phyloP scores from a whole-genome alignment of 1,140 invertebrate species.

The Caerostris extrusa region DNA sequence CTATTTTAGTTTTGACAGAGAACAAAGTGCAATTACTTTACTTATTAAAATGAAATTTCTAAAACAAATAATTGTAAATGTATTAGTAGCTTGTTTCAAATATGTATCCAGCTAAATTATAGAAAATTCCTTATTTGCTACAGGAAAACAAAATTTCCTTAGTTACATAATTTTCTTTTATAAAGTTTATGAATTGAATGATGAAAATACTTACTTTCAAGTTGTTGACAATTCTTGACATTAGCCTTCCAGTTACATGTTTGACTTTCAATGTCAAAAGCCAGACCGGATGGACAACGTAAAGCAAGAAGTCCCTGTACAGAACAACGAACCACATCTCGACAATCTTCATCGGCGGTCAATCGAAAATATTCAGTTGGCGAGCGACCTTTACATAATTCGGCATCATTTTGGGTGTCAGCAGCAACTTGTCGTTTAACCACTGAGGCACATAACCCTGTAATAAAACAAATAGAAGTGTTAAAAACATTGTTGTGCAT shows the following conservation, averaged over 20 bases:
- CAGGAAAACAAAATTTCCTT: no score
- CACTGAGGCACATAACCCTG: constrained; percentile 48
- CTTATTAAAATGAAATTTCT: no score
- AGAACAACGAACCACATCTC: constrained; percentile 97
- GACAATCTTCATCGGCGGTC: constrained; percentile 93
- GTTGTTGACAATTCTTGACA: constrained; percentile 93
- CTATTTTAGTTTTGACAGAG: no score
- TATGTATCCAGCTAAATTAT: no score
- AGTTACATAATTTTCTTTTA: no score
- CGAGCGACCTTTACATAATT: constrained; percentile 96
- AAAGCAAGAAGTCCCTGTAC: constrained; percentile 96
- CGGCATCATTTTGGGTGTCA: constrained; percentile 85
- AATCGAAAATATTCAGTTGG: constrained; percentile 97
- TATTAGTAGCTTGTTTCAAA: no score
- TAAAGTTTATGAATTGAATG: background rate
- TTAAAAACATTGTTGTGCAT: background rate
- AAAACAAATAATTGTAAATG: no score
- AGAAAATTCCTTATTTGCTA: no score
- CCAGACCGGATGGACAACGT: constrained; percentile 94
- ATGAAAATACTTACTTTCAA: constrained; percentile 79
- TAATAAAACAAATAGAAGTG: background rate
- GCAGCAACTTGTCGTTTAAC: constrained; percentile 78
- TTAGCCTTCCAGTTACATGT: constrained; percentile 97
- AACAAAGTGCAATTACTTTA: no score
- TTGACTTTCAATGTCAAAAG: constrained; percentile 97